phyloP scores from a whole-genome alignment of 2,113 vertebrate genomes.

The Triplophysa tibetana region DNA sequence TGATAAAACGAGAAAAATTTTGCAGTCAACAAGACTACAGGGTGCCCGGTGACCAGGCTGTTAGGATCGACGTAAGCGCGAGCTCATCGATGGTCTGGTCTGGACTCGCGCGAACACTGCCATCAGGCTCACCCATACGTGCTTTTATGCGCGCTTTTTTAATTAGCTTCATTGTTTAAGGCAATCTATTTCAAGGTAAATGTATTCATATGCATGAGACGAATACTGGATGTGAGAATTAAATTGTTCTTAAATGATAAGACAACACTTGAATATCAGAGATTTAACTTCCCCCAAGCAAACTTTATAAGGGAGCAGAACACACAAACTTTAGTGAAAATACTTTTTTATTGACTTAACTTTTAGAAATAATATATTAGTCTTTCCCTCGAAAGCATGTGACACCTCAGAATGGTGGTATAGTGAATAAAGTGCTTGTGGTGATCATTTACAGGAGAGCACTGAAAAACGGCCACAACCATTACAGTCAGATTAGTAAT shows the following conservation, averaged over 20 bases:
- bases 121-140: too few species aligned
- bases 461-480: constrained; percentile 51
- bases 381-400: constrained; percentile 42
- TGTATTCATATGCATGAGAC: too few species aligned
- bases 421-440: constrained; percentile 58
- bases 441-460: constrained; percentile 39
- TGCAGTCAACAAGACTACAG: not conserved
- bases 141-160: too few species aligned
- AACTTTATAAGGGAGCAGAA: not conserved
- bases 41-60: not conserved
- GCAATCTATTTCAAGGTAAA: too few species aligned
- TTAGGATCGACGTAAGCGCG: not conserved
- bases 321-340: constrained; percentile 56
- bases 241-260: too few species aligned
- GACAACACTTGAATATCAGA: too few species aligned
- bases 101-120: too few species aligned
- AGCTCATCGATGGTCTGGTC: not conserved
- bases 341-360: constrained; percentile 59
- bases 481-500: constrained; percentile 55
- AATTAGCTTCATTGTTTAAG: too few species aligned
- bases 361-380: constrained; percentile 54
- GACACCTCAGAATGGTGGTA: constrained; percentile 51
- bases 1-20: not conserved
- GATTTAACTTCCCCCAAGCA: not conserved
- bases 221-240: too few species aligned